phyloP scores from a whole-genome alignment of 1,140 invertebrate genomes.

The Drosophila bifasciata region DNA sequence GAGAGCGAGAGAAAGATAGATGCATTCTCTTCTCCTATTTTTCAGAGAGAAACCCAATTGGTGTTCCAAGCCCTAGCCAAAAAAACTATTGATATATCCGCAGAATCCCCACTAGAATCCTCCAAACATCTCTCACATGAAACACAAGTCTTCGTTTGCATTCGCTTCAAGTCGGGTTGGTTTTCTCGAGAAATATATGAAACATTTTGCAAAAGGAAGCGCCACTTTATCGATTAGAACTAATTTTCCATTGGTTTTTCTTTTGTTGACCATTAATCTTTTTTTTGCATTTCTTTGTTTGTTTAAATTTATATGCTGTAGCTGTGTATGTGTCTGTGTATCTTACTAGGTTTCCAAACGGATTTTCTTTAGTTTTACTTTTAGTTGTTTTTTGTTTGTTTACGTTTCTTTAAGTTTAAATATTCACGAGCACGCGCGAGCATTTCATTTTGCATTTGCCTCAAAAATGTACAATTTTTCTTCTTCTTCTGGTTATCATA shows the following conservation, averaged over 20 bases:
- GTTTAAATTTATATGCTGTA: constrained; percentile 34
- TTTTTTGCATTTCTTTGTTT: constrained; percentile 25
- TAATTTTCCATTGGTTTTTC: constrained; percentile 38
- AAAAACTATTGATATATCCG: constrained; percentile 2
- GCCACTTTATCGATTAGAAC: constrained; percentile 68
- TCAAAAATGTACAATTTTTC: constrained; percentile 71
- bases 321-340: constrained; percentile 45
- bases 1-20: constrained; percentile 44
- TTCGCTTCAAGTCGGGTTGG: constrained; percentile 28
- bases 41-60: constrained; percentile 12
- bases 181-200: constrained; percentile 70
- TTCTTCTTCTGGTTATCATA: constrained; percentile 23
- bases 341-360: constrained; percentile 64
- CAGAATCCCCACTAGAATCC: background rate
- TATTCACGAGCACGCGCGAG: constrained; percentile 81
- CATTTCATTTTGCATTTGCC: constrained; percentile 62
- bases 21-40: background rate
- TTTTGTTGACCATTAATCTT: constrained; percentile 13
- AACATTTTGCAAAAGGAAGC: constrained; percentile 76
- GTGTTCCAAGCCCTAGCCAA: too few relatives aligned
- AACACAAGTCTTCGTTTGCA: constrained; percentile 56
- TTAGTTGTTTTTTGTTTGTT: constrained; percentile 26
- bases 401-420: constrained; percentile 63
- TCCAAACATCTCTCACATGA: constrained; percentile 22
- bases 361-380: constrained; percentile 49